phyloP scores from a whole-genome alignment of 2,113 vertebrate species.

The Burhinus oedicnemus region DNA sequence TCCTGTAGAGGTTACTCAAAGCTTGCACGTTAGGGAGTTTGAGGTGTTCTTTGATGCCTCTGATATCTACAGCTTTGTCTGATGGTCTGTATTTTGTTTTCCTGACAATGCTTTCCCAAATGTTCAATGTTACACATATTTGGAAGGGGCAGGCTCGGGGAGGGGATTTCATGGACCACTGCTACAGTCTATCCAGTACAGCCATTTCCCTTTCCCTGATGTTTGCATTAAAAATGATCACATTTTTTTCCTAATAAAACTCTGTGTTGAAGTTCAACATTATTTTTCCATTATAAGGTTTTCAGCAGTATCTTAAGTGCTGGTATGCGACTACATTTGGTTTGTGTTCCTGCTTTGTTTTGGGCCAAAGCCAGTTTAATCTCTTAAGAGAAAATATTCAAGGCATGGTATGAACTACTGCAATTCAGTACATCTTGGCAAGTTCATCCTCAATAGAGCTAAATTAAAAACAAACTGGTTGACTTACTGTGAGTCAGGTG shows the following conservation, averaged over 20 bases:
- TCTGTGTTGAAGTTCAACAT: neutral
- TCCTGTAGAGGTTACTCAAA: neutral
- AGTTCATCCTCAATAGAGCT: neutral
- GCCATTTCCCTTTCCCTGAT: neutral
- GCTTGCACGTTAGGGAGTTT: neutral
- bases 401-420: neutral
- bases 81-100: neutral
- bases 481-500: neutral
- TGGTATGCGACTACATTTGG: neutral
- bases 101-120: neutral
- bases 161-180: neutral
- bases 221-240: neutral
- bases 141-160: too few species aligned
- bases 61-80: neutral
- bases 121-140: too few species aligned
- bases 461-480: conserved; percentile 6
- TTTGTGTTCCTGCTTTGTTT: neutral
- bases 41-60: neutral
- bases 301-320: neutral
- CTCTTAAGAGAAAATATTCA: conserved; percentile 1
- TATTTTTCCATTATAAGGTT: neutral
- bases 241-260: neutral
- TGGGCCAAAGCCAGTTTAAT: neutral
- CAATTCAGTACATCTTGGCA: neutral
- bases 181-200: neutral